These are phyloP conservation scores for Porites rus DNA, from an alignment of 92 coral and sea anemone species.

Conservation along the genomic window DNA sequence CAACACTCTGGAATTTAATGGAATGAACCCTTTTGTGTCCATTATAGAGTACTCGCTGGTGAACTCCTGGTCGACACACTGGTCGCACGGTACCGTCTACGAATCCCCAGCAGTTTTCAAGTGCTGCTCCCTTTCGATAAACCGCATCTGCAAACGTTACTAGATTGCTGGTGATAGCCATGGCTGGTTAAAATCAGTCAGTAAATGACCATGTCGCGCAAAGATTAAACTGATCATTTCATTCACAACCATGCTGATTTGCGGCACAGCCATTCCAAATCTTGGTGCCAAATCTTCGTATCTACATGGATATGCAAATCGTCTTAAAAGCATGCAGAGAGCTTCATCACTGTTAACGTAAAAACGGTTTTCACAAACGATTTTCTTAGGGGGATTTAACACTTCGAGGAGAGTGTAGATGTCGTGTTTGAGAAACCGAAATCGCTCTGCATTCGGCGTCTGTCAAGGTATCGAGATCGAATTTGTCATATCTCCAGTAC, in stretches of 20 bases:
- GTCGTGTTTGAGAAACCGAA: neutral
- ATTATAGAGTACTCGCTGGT: neutral
- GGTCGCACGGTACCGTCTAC: constrained; percentile 26
- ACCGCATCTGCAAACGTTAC: neutral
- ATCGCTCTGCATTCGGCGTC: neutral
- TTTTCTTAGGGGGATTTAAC: neutral
- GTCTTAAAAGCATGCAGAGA: constrained; percentile 12
- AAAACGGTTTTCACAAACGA: constrained; percentile 1
- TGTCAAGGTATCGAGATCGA: constrained; percentile 36
- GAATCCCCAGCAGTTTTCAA: constrained; percentile 34
- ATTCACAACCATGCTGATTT: constrained; percentile 11
- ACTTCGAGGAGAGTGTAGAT: neutral
- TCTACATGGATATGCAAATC: constrained; percentile 15
- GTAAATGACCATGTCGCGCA: neutral
- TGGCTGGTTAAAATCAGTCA: neutral
- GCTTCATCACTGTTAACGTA: constrained; percentile 13
- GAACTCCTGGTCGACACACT: neutral
- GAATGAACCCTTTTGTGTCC: too few species aligned
- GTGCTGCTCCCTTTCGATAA: constrained; percentile 11
- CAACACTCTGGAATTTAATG: too few species aligned
- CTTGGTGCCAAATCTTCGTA: constrained; percentile 9
- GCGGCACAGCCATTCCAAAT: constrained; percentile 29
- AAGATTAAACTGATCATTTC: constrained; percentile 10
- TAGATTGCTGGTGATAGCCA: constrained; percentile 27
- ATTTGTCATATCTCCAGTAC: constrained; percentile 45